Percentiles rank a stretch among this genome's conserved stretches.
These are phyloP conservation scores for Thecophora atra DNA, from an alignment of 2,888 invertebrate species.

Conservation along the genomic window DNA sequence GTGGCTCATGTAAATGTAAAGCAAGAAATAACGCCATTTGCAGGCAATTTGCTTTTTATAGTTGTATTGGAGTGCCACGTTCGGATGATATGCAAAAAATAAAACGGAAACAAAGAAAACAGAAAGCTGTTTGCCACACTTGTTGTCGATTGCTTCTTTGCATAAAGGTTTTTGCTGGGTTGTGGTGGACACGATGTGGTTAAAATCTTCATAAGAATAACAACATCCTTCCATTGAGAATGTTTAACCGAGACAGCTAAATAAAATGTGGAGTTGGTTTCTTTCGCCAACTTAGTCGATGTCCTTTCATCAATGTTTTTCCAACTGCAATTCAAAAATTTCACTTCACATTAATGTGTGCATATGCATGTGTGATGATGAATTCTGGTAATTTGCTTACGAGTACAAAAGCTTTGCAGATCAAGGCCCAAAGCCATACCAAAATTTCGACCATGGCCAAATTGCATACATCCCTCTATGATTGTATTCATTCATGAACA, in stretches of 20 bases:
- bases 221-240: not conserved
- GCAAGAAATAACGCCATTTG: conserved; percentile 23
- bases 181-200: not conserved
- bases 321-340: not conserved
- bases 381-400: no score
- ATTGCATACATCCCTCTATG: not conserved
- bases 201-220: not conserved
- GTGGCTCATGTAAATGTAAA: conserved; percentile 12
- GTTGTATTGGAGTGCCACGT: conserved; percentile 20
- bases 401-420: not conserved
- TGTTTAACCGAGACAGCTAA: not conserved
- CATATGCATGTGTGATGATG: not conserved
- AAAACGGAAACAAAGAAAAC: no score
- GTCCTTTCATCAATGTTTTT: not conserved
- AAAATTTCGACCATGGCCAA: not conserved
- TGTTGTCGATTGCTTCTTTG: not conserved
- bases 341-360: not conserved
- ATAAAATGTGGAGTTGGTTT: conserved; percentile 9
- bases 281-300: not conserved
- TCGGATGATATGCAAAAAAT: no score
- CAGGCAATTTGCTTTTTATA: conserved; percentile 8
- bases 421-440: not conserved
- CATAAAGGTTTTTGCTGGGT: not conserved
- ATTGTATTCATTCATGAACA: not conserved
- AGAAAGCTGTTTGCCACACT: conserved; percentile 1